Evolutionary conservation across 2,888 invertebrate species (phyloP), one percentile per base, ranked within the genome.

Genomic region (Melanophora roralis): DNA sequence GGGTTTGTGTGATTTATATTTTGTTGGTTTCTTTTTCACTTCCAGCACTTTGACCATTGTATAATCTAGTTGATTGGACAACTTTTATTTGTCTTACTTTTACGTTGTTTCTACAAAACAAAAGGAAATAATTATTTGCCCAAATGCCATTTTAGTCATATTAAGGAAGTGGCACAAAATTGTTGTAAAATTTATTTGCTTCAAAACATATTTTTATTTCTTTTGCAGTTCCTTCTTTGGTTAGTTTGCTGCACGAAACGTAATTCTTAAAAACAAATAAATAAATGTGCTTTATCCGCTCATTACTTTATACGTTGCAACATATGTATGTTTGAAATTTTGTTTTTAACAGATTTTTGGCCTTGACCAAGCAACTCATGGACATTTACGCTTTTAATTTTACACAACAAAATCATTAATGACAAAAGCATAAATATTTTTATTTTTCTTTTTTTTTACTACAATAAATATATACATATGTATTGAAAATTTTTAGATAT

Each of bases 321-420:
- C 68, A 64, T n/a, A n/a, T n/a, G n/a, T n/a, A n/a, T n/a, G n/a
- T n/a, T n/a, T n/a, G n/a, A n/a, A n/a, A 62, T 68, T 76, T 72
- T 27, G 3, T 27, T 27, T 27, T 27, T 27, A n/a, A n/a, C n/a
- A n/a, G n/a, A n/a, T 27, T 51, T 51, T 53, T 62, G 68, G 72
- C 76, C 80, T 80, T 80, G 71, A 53, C 67, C 57, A 64, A 53
- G 51, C 34, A 51, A 64, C 19, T 64, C 57, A 64, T 62, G 62
- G 69, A 62, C 64, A 76, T 69, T 76, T 69, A 49, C 5, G 34
- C 38, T 57, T 47, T 65, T 1, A 32, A 16, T 16, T 34, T 1
- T 27, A 53, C 6, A 23, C 68, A 59, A 32, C 21, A 16, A 1
- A 45, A 45, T 11, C 19, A 14, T 14, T 14, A 40, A 40, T 43